Base-by-base conservation (phyloP, 2,113 vertebrate species). In the Sterna hirundo region DNA sequence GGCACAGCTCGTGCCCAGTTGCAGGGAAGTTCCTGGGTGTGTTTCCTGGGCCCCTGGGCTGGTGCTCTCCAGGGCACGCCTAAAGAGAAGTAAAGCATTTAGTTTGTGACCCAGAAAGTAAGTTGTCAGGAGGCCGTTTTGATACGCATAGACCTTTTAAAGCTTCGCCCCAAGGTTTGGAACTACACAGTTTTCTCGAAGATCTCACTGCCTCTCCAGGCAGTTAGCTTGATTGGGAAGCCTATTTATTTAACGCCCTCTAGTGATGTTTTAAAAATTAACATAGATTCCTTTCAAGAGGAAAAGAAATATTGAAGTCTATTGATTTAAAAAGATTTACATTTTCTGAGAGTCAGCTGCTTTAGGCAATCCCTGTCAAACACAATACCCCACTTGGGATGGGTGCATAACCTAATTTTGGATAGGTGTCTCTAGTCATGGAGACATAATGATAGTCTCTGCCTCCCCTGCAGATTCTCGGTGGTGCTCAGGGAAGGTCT, bases 231-330 rank as follows among this genome's bases (percentile, higher is more conserved):
- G 7, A 36, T 29, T 55, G 42, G 34, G 74, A 46, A 84, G 69
- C 44, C 21, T 21, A 34, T 79, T 80, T 79, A 25, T 85, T 82
- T 84, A 91, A 68, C 88, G 81, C 92, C 88, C 93, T 94, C 93
- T 96, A 95, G 95, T 79, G 95, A 90, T 54, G 51, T 62, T 54
- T 61, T 66, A 40, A 81, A 83, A 83, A 71, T 47, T 58, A 62
- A 55, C 18, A 5, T 18, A 18, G 15, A 44, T 70, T 83, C 36
- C 12, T 88, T 92, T 86, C 62, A 42, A 6, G 72, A 75, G 38
- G 29, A 88, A 92, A 75, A 71, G 15, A 72, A 70, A 14, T 71
- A n/a, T 12, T 84, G 2, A 25, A 38, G 34, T 91, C 62, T 70
- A 38, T 51, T 20, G 10, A 6, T 69, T 76, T 68, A 34, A 64